Evolutionary conservation across 1,140 invertebrate genomes (phyloP), one percentile per base, ranked within the genome.

Genomic region (Oryctes rhinoceros): DNA sequence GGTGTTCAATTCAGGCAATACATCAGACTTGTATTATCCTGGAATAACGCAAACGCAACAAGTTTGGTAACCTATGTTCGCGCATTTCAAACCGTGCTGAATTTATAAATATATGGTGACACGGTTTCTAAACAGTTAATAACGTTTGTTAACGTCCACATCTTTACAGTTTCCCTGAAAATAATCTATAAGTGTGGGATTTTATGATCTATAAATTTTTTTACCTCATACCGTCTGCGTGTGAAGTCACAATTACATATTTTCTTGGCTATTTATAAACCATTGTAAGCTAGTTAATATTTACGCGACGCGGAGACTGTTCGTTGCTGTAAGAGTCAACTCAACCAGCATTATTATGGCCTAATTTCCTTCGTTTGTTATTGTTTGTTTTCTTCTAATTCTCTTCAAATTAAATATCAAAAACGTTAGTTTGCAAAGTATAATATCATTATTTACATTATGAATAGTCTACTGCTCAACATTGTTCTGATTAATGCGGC

Each of bases 21-120:
- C 39, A 44, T 44, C 5, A 4, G 39, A 44, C 39, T 44, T 44
- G 39, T 10, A 44, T 30, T 30, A 1, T 30, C 24, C 24, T 30
- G 24, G 39, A 7, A 10, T 7, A 44, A 44, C 9, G 39, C 39
- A 44, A 44, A 44, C 5, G 39, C 39, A 44, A 44, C 39, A 44
- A 44, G 39, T 44, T 59, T 59, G 18, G 15, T 59, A 59, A 6
- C 5, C 3, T 7, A 59, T 18, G 53, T 59, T 18, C 11, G 15
- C 53, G 18, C 65, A 35, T 71, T 71, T 15, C 5, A 35, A 35
- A 71, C 24, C 20, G 24, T 24, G 35, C 9, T 37, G 24, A 71
- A 71, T 71, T 71, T 71, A 71, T 71, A 71, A 71, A 71, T 71
- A 71, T 24, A 71, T 71, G 65, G 65, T 71, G 65, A 71, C 65